Evolutionary conservation across 2,113 vertebrate genomes (phyloP).

Genomic region (Pontoporia blainvillei): DNA sequence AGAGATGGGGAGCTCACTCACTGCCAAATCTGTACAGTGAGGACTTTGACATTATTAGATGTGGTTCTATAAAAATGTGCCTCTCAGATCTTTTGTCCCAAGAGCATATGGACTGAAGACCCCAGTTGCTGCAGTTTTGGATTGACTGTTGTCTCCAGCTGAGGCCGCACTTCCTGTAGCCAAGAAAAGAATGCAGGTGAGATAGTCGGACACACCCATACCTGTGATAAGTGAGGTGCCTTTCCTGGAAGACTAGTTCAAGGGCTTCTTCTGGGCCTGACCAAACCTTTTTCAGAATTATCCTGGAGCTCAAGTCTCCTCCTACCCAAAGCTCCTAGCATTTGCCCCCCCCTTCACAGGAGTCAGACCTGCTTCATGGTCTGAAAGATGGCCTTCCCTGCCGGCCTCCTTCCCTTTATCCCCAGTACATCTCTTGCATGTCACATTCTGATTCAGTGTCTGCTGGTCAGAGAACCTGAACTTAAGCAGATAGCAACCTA

Average conservation of each 20-base stretch:
- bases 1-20: not conserved
- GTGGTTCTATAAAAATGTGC: not conserved
- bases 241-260: not conserved
- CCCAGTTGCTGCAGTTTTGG: not conserved
- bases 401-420: not conserved
- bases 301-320: not conserved
- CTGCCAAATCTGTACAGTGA: no score
- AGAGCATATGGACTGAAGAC: not conserved
- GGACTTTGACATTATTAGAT: not conserved
- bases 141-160: rapidly evolving
- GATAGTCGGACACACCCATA: not conserved
- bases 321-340: not conserved
- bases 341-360: no score
- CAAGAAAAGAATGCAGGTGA: not conserved
- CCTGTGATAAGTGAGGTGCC: not conserved
- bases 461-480: not conserved
- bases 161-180: no score
- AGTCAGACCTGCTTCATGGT: not conserved
- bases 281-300: not conserved
- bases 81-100: not conserved
- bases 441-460: not conserved
- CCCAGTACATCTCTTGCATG: not conserved
- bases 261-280: not conserved
- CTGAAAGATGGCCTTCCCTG: not conserved
- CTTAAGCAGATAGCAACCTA: no score